phyloP scores from a whole-genome alignment of 23 tunicate genomes.

The Corella eumyota region DNA sequence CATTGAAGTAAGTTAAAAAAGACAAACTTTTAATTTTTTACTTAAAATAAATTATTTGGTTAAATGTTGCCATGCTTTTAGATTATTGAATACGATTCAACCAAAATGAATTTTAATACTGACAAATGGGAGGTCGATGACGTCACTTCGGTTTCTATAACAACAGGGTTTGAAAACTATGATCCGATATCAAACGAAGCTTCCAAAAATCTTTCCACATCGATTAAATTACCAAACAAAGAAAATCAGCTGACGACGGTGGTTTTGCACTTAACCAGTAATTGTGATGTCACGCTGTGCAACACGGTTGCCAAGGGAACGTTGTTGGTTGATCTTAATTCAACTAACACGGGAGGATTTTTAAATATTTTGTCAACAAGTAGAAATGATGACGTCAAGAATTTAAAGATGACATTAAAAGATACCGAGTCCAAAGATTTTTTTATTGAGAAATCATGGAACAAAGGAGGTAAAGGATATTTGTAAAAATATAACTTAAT shows the following conservation, averaged over 20 bases:
- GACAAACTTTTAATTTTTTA: too few species aligned
- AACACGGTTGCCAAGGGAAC: not conserved
- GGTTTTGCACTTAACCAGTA: not conserved
- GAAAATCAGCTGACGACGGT: not conserved
- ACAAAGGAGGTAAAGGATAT: too few species aligned
- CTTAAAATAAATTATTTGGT: not conserved
- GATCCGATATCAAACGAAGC: slow-evolving; percentile 5
- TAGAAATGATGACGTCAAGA: not conserved
- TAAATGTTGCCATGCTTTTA: not conserved
- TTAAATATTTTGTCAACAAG: not conserved
- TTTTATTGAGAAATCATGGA: too few species aligned
- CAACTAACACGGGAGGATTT: not conserved
- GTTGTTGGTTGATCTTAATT: not conserved
- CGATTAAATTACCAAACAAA: not conserved
- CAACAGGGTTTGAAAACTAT: slow-evolving; percentile 2
- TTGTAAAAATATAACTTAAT: too few species aligned
- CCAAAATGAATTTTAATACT: not conserved
- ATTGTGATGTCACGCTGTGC: slow-evolving; percentile 1
- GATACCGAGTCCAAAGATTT: not conserved
- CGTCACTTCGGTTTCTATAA: slow-evolving; percentile 4
- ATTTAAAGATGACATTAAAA: not conserved
- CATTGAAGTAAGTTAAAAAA: not conserved
- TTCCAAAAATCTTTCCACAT: slow-evolving; percentile 1
- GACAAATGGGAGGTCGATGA: not conserved
- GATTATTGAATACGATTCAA: not conserved